Evolutionary conservation across 2,888 invertebrate genomes (phyloP).

Genomic region (Lapara coniferarum): DNA sequence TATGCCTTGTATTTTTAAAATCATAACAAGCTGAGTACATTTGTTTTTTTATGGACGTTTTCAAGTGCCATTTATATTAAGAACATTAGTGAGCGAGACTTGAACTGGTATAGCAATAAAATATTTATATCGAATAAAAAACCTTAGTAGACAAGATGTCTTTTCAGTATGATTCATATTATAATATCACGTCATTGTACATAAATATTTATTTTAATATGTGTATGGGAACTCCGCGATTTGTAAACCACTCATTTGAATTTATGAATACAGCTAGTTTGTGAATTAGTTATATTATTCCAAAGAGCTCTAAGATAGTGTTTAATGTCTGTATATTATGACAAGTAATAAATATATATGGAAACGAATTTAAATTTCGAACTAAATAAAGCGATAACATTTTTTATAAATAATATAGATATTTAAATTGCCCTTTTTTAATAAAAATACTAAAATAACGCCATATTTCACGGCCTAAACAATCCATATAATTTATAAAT

Average conservation of each 20-base stretch:
- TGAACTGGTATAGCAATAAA: neutral
- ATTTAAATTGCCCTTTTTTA: neutral
- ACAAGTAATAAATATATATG: too few species aligned
- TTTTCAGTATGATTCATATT: slow-evolving; percentile 28
- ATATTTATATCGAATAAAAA: neutral
- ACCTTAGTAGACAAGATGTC: slow-evolving; percentile 13
- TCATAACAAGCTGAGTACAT: too few species aligned
- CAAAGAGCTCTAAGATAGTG: neutral
- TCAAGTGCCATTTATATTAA: too few species aligned
- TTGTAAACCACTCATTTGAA: slow-evolving; percentile 14
- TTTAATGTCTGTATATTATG: too few species aligned
- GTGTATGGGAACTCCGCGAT: slow-evolving; percentile 7
- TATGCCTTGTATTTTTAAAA: too few species aligned
- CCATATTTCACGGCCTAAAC: too few species aligned
- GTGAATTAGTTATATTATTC: slow-evolving; percentile 11
- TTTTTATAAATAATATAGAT: too few species aligned
- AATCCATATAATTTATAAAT: too few species aligned
- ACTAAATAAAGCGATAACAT: too few species aligned
- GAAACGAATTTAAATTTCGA: too few species aligned
- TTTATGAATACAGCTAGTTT: slow-evolving; percentile 10
- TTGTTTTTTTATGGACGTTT: too few species aligned
- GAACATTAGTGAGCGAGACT: too few species aligned
- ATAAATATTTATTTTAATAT: slow-evolving; percentile 25
- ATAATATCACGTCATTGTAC: slow-evolving; percentile 24
- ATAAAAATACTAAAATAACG: neutral